Base-by-base conservation (phyloP, 2,888 invertebrate species). In the Eilema sororculum region DNA sequence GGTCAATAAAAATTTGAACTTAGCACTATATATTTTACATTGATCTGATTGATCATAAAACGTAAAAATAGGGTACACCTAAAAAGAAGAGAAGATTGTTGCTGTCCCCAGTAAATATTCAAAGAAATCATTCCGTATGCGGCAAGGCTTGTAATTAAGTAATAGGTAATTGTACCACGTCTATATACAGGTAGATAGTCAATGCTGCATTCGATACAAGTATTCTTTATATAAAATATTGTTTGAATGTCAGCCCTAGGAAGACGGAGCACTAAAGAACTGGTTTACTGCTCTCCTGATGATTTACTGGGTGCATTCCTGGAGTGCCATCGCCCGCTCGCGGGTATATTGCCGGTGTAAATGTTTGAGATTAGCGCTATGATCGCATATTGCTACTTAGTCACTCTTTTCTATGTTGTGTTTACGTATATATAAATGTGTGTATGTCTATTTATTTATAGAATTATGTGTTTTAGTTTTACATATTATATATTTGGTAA, bases 291-390 rank as follows among this genome's bases (percentile, higher is more conserved):
- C 86, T 85, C 85, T 81, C 75, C 86, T 86, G 91, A 93, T 93
- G 93, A 94, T 93, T 94, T 93, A 94, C 89, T 93, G 89, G 90
- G 86, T 91, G 91, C 92, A 93, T 94, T 92, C 92, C 84, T 86
- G 78, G 80, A 88, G 89, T 86, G 88, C 88, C 86, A 78, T 86
- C 85, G 83, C 83, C 81, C 76, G 78, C 71, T 77, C 71, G 76
- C 73, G 66, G 76, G 78, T 86, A 83, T 86, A 88, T 86, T 73
- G 83, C 86, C 79, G 85, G 83, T 86, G 86, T 89, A 88, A 89
- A 90, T 87, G 87, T 86, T 84, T 82, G 78, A 84, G 87, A 87
- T 88, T 86, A 88, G 88, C 86, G 83, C 86, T 65, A 82, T 81
- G 80, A 83, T 76, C 76, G 74, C 72, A 70, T 75, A 80, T 75